Base-by-base conservation (phyloP, 2,113 vertebrate genomes). In the Oplegnathus fasciatus region DNA sequence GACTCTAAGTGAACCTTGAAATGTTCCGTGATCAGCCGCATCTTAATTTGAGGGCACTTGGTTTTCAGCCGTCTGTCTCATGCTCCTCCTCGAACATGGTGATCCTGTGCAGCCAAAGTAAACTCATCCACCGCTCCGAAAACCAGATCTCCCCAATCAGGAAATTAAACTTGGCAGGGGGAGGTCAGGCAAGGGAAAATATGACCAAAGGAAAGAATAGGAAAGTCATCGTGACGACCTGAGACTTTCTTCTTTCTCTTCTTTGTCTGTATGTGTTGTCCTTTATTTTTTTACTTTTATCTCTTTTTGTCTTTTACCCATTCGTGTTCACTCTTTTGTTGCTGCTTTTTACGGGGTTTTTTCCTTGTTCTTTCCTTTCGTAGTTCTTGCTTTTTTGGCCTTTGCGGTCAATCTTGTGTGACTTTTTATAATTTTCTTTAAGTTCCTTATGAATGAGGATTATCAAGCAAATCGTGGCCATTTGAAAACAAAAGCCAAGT, bases 141-240 rank as follows among this genome's bases (percentile, higher is more conserved):
- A 91, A 82, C 44, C 85, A 86, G 76, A 89, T 87, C 82, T 91
- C 62, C 68, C 28, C 60, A 64, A 86, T 88, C 78, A 87, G 87
- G 83, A 90, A 92, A 93, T 94, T 28, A 91, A 89, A 91, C 65
- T 75, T 88, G 86, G 71, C 68, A 85, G 84, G 22, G 57, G 30
- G 72, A 78, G 83, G 69, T 88, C 87, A 87, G 54, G 50, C 72
- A 34, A 62, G 62, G 89, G 90, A 92, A 91, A 91, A 81, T 91
- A 57, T 92, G 88, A 92, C 68, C 82, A 79, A 62, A 76, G 78
- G 69, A 85, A 83, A 85, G 61, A 76, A 15, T 9, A 28, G 58
- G 55, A 82, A 84, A 88, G 55, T 71, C 20, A 1, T 61, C 11
- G 2, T 32, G 88, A 83, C 78, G 79, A 78, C 62, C 75, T 66